Conservation (phyloP, 2,797 vertebrate species). For the Syngnathus acus region DNA sequence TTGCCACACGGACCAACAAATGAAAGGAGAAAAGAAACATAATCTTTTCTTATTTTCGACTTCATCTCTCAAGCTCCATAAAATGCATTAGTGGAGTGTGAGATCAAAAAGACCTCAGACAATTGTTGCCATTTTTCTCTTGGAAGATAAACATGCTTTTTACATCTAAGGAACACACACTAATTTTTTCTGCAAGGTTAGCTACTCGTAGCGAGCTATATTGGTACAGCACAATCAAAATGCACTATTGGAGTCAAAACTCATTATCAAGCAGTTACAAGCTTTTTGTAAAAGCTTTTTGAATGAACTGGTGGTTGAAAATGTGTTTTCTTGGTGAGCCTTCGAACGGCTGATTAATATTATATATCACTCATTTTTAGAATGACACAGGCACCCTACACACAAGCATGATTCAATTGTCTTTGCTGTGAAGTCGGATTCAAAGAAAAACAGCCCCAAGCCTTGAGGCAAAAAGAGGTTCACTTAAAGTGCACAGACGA, state of each 20-base stretch:
- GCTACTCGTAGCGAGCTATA: not conserved
- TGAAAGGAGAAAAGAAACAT: not conserved
- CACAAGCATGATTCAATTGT: conserved; percentile 39
- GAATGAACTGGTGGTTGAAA: not conserved
- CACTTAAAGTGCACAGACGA: conserved; percentile 44
- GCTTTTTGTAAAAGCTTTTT: not conserved
- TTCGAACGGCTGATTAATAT: not conserved
- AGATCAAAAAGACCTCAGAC: conserved; percentile 4
- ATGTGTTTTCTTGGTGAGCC: not conserved
- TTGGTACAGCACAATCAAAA: not conserved
- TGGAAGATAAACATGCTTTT: not conserved
- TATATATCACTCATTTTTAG: conserved; percentile 2
- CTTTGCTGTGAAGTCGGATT: conserved; percentile 38
- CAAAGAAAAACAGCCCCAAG: conserved; percentile 41
- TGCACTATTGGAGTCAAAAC: conserved; percentile 35
- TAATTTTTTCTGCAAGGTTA: conserved; percentile 2
- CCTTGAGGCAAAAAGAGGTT: conserved; percentile 43
- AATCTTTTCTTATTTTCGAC: not conserved
- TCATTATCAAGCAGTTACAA: not conserved
- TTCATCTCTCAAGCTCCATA: not conserved
- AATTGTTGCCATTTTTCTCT: not conserved
- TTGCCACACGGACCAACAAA: not conserved
- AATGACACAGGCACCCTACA: conserved; percentile 3
- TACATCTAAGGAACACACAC: not conserved
- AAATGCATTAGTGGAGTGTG: not conserved